These are phyloP conservation scores for Campylomormyrus tamandua DNA, from an alignment of 2,113 vertebrate genomes.

Conservation along the genomic window DNA sequence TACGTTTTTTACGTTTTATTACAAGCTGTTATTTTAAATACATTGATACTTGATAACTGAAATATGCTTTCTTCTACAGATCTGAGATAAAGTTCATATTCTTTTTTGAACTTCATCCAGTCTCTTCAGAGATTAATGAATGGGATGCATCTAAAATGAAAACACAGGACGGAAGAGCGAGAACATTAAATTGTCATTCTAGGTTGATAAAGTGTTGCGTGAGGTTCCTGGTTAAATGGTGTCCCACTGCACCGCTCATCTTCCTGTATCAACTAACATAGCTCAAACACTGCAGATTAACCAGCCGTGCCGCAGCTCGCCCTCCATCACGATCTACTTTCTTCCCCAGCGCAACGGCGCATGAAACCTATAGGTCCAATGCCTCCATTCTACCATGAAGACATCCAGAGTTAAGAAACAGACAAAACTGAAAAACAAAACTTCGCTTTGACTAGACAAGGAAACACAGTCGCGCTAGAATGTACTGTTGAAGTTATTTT, in stretches of 20 bases:
- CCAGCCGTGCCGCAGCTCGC: not conserved
- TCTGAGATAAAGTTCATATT: not conserved
- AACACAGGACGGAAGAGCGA: conserved; percentile 11
- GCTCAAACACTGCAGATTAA: not conserved
- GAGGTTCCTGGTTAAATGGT: not conserved
- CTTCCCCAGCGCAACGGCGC: not conserved
- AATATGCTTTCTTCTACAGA: not conserved
- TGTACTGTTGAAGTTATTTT: not conserved
- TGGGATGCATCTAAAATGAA: not conserved
- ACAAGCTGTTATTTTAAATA: not conserved
- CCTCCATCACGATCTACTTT: not conserved
- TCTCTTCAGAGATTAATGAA: not conserved
- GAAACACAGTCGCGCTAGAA: not conserved
- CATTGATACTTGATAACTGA: not conserved
- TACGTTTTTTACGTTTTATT: not conserved
- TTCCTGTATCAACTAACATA: not conserved
- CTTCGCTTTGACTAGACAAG: not conserved
- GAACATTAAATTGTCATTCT: not conserved
- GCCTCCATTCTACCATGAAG: not conserved
- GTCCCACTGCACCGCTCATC: not conserved
- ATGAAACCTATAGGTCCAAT: not conserved
- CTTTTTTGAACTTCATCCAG: not conserved
- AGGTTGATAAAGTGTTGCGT: not conserved
- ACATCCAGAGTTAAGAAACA: not conserved
- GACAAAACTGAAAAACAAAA: not conserved